Evolutionary conservation across 2,888 invertebrate species (phyloP), one percentile per base, ranked within the genome.

Genomic region (Saturnia japonica): DNA sequence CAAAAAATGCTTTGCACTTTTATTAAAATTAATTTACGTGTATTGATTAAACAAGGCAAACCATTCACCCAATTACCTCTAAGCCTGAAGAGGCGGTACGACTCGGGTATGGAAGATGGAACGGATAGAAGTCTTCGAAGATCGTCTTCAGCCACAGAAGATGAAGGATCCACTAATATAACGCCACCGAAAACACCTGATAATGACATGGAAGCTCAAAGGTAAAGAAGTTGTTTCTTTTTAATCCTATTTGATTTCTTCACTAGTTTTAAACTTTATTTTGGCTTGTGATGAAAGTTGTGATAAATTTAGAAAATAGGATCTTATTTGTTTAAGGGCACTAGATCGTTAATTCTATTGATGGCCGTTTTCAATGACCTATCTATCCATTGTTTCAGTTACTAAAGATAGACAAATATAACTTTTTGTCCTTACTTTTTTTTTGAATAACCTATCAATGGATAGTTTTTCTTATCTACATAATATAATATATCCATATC

Each of bases 101-200:
- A 93, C 75, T 93, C 94, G 3, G 90, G 88, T 11, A 76, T 86
- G 80, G 87, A 87, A 22, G 93, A 93, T 68, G 93, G 87, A 0
- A 88, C 85, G 12, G 90, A 93, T 34, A 88, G 90, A 68, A 89
- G 89, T 74, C 79, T 87, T 45, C 82, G 94, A 76, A 85, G 94
- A 68, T 93, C 93, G 0, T 93, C 94, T 70, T 94, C 94, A 74
- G 93, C 91, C 9, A 94, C 94, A n/a, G 94, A 94, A 73, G 94
- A 94, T 72, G 94, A 94, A 74, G 93, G 93, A 19, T 93, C 94
- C 16, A 89, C 93, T 25, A 94, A 94, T 72, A 93, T 94, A 45
- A 94, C 94, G 72, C 94, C 94, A 79, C 94, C 94, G 78, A 94
- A 93, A 79, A 94, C 94, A 62, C 94, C 94, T n/a, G 94, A 94